A percentile compares a stretch with the other conserved stretches of the same genome.
phyloP scores from a whole-genome alignment of 2,797 vertebrate species.

The Halcyon leucocephala region DNA sequence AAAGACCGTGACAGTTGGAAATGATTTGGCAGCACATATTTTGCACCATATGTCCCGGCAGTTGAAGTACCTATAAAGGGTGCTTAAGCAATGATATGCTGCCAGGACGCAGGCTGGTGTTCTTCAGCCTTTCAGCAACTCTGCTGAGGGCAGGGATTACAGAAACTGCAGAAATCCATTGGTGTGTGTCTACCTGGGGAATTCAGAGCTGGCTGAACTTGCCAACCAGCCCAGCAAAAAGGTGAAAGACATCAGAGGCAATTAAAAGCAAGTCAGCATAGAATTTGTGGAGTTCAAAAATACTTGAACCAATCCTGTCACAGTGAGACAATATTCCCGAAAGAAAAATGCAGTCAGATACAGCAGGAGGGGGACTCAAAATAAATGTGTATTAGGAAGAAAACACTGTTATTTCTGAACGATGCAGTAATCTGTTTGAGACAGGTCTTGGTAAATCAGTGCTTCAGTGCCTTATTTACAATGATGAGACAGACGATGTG shows the following conservation, averaged over 20 bases:
- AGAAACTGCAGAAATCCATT: background rate
- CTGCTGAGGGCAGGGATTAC: background rate
- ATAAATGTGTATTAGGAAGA: background rate
- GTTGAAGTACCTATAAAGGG: slow-evolving; percentile 1
- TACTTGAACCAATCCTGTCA: background rate
- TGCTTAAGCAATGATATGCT: slow-evolving; percentile 1
- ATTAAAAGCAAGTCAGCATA: background rate
- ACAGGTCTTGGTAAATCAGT: slow-evolving; percentile 21
- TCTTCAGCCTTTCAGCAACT: slow-evolving; percentile 19
- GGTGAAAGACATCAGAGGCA: background rate
- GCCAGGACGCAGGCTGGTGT: background rate
- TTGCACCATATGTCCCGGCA: slow-evolving; percentile 31
- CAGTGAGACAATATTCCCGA: background rate
- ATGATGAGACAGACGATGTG: slow-evolving; percentile 16
- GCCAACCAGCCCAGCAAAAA: background rate
- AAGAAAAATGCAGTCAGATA: background rate
- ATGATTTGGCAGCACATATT: background rate
- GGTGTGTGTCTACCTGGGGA: background rate
- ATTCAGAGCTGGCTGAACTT: background rate
- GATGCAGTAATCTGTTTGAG: slow-evolving; percentile 22
- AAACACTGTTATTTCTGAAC: background rate
- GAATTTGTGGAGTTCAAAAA: background rate
- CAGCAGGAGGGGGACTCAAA: accelerated
- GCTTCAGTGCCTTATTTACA: slow-evolving; percentile 33
- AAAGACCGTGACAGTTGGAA: background rate